These are phyloP conservation scores for Nephrotoma guestfalica DNA, from an alignment of 2,888 invertebrate genomes.

Conservation along the genomic window DNA sequence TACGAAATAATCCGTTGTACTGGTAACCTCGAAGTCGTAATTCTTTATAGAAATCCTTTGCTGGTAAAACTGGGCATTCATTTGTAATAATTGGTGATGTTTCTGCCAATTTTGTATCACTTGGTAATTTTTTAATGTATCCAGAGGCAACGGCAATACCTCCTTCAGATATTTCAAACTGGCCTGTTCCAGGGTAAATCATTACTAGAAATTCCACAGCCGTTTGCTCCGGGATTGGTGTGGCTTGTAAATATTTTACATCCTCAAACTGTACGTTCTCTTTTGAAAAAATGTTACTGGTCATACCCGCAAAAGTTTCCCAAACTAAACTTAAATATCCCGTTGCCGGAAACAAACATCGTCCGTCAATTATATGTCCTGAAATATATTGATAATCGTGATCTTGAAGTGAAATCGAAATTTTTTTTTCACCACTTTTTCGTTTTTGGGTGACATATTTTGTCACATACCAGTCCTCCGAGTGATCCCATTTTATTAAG, in stretches of 20 bases:
- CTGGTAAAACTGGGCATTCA: constrained; percentile 30
- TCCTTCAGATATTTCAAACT: constrained; percentile 50
- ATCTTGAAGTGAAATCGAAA: constrained; percentile 43
- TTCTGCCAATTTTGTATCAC: constrained; percentile 16
- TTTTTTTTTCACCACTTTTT: constrained; percentile 47
- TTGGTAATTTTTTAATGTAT: constrained; percentile 39
- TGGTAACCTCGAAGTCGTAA: too few species aligned
- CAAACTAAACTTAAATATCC: constrained; percentile 66
- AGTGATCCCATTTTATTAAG: constrained; percentile 71
- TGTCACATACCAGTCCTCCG: constrained; percentile 58
- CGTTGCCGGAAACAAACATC: constrained; percentile 54
- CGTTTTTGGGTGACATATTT: constrained; percentile 51
- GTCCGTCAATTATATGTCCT: constrained; percentile 64
- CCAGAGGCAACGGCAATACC: constrained; percentile 57
- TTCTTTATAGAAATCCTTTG: constrained; percentile 49
- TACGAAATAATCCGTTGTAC: constrained; percentile 31
- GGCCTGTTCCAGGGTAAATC: constrained; percentile 44
- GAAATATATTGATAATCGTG: constrained; percentile 55
- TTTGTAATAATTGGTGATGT: constrained; percentile 16
- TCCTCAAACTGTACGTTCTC: constrained; percentile 50
- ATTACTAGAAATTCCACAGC: constrained; percentile 35
- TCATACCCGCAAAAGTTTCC: constrained; percentile 36
- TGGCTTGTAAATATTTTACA: constrained; percentile 68
- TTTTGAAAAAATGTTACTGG: constrained; percentile 15
- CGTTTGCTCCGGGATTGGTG: constrained; percentile 54